These are phyloP conservation scores for Malachius bipustulatus DNA, from an alignment of 2,888 invertebrate species.

Conservation along the genomic window DNA sequence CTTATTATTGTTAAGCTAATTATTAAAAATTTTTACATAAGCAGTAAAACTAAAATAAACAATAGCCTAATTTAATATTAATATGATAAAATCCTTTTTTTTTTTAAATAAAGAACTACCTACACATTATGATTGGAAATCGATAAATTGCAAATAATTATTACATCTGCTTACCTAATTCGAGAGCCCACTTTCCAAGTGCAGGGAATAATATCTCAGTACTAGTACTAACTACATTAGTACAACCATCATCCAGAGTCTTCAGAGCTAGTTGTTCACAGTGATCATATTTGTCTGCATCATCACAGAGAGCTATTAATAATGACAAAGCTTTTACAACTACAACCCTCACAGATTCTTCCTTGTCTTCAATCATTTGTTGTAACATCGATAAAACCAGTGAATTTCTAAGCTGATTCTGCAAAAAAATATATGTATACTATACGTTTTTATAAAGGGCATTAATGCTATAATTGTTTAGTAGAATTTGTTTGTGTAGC, in stretches of 20 bases:
- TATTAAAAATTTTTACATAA: no score
- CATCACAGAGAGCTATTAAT: constrained; percentile 50
- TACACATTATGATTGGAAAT: no score
- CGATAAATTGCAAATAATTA: no score
- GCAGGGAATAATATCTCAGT: constrained; percentile 47
- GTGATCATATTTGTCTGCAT: constrained; percentile 50
- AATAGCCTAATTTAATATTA: no score
- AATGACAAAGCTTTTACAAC: constrained; percentile 50
- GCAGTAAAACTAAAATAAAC: no score
- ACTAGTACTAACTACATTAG: constrained; percentile 42
- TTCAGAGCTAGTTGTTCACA: constrained; percentile 47
- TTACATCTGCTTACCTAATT: constrained; percentile 30
- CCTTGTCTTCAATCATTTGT: constrained; percentile 59
- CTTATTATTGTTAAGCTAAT: no score
- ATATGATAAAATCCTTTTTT: no score
- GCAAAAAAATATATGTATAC: constrained; percentile 19
- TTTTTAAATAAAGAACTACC: no score
- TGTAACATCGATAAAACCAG: constrained; percentile 58
- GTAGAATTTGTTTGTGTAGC: no score
- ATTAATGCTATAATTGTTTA: background rate
- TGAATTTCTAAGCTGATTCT: constrained; percentile 51
- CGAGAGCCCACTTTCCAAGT: constrained; percentile 50
- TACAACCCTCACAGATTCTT: constrained; percentile 47
- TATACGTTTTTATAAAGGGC: background rate
- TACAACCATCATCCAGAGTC: constrained; percentile 45